phyloP scores from a whole-genome alignment of 2,888 invertebrate genomes.

The Xanthorhoe designata region DNA sequence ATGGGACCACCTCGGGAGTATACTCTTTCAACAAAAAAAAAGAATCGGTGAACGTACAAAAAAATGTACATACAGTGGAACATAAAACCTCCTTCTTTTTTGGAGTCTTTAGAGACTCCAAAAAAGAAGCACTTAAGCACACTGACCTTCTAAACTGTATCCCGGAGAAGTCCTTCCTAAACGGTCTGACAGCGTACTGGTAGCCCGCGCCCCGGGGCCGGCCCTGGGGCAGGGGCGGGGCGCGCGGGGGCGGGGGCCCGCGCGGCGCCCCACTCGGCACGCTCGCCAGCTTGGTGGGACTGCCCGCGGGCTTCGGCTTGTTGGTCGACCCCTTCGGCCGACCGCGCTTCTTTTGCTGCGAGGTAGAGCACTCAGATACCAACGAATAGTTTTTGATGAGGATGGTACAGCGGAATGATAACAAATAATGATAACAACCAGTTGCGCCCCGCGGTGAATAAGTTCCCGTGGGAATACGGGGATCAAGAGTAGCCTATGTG shows the following conservation, averaged over 20 bases:
- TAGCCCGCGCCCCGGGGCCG: constrained; percentile 72
- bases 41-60: too few species aligned
- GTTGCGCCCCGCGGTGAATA: too few species aligned
- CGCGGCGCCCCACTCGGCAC: constrained; percentile 46
- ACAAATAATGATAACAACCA: too few species aligned
- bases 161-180: constrained; percentile 82
- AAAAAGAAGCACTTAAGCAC: too few species aligned
- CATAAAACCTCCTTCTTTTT: too few species aligned
- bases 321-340: constrained; percentile 83
- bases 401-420: background rate
- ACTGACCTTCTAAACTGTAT: constrained; percentile 80
- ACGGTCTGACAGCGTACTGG: constrained; percentile 78
- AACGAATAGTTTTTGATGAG: constrained; percentile 28
- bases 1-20: too few species aligned
- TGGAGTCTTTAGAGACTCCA: too few species aligned
- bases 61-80: too few species aligned
- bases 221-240: constrained; percentile 50
- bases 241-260: constrained; percentile 44
- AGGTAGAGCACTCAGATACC: constrained; percentile 35
- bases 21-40: too few species aligned
- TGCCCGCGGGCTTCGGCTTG: constrained; percentile 70
- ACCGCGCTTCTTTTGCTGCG: constrained; percentile 79
- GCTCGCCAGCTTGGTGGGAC: constrained; percentile 41
- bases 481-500: too few species aligned
- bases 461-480: too few species aligned